A percentile compares a stretch with the other conserved stretches of the same genome.
Evolutionary conservation across 2,888 invertebrate species (phyloP).

Genomic region (Patella ulyssiponensis): DNA sequence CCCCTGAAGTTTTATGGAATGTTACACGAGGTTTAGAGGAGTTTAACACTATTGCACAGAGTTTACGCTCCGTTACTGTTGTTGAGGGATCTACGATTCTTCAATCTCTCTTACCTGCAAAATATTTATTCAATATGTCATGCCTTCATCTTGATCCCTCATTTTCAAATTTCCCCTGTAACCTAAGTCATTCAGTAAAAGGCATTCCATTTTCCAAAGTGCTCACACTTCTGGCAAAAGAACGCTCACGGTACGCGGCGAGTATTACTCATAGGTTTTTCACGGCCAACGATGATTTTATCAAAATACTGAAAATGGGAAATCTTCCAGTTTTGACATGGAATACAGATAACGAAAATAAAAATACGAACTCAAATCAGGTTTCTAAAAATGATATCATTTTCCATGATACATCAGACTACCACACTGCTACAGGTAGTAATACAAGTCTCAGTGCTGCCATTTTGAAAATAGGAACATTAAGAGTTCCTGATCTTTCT

Average conservation of each 20-base stretch:
- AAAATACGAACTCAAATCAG: conserved; percentile 9
- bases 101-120: conserved; percentile 18
- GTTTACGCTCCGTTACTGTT: conserved; percentile 39
- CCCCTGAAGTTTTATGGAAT: conserved; percentile 69
- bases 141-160: conserved; percentile 33
- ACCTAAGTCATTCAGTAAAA: conserved; percentile 51
- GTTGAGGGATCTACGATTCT: conserved; percentile 2
- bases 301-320: conserved; percentile 51
- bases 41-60: conserved; percentile 65
- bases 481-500: conserved; percentile 66
- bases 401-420: conserved; percentile 59
- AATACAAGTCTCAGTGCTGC: conserved; percentile 62
- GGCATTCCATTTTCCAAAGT: conserved; percentile 64
- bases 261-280: conserved; percentile 66
- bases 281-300: conserved; percentile 62
- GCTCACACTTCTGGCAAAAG: conserved; percentile 63
- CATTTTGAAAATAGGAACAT: conserved; percentile 56
- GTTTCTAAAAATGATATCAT: conserved; percentile 30
- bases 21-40: conserved; percentile 70
- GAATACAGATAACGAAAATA: conserved; percentile 48
- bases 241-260: conserved; percentile 68
- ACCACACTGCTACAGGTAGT: conserved; percentile 60
- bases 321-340: conserved; percentile 58
- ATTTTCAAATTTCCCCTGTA: conserved; percentile 41
- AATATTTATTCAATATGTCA: conserved; percentile 1